These are phyloP conservation scores for Stenolophus ochropezus DNA, from an alignment of 2,888 invertebrate genomes.

Conservation along the genomic window DNA sequence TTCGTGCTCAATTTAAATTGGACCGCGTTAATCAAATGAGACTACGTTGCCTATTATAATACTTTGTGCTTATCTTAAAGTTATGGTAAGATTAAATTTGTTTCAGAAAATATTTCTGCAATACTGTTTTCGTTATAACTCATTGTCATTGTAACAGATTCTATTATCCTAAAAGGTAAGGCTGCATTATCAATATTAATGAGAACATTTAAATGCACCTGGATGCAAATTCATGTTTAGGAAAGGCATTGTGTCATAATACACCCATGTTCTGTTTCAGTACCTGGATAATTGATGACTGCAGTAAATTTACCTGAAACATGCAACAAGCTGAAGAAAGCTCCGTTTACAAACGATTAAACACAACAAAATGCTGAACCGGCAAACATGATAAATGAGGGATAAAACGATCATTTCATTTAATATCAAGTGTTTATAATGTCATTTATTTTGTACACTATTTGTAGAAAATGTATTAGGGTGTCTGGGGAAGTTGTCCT, in stretches of 20 bases:
- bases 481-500: too few relatives aligned
- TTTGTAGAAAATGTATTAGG: too few relatives aligned
- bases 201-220: not conserved
- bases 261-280: not conserved
- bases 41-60: too few relatives aligned
- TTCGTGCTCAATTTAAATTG: too few relatives aligned
- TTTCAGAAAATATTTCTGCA: too few relatives aligned
- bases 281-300: conserved; percentile 27
- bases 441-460: too few relatives aligned
- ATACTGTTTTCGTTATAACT: not conserved
- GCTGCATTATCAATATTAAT: not conserved
- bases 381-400: not conserved
- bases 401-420: not conserved
- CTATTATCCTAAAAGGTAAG: not conserved
- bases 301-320: not conserved
- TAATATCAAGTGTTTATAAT: too few relatives aligned
- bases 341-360: not conserved
- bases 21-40: too few relatives aligned
- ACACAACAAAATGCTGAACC: not conserved
- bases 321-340: not conserved
- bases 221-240: not conserved
- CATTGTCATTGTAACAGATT: not conserved
- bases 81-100: too few relatives aligned
- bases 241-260: not conserved
- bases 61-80: too few relatives aligned